Conservation (phyloP, 2,888 invertebrate genomes). For the Cephonodes hylas region DNA sequence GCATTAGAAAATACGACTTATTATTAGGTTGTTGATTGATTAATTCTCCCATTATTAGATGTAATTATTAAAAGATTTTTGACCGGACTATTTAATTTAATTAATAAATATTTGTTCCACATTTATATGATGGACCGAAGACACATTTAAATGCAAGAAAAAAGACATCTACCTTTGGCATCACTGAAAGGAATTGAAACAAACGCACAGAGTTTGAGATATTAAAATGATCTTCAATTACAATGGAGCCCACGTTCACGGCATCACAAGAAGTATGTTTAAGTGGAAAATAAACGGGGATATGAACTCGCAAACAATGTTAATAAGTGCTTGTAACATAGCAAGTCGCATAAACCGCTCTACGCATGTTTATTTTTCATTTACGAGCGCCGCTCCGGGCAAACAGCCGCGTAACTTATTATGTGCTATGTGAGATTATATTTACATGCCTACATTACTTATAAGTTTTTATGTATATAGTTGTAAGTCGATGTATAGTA, state of each 20-base stretch:
- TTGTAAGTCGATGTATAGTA: neutral
- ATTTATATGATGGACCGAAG: too few relatives aligned
- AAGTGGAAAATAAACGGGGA: slow-evolving; percentile 37
- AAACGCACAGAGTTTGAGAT: neutral
- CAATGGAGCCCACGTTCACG: neutral
- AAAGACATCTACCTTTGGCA: too few relatives aligned
- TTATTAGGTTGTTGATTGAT: too few relatives aligned
- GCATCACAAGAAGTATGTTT: slow-evolving; percentile 33
- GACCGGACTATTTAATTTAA: too few relatives aligned
- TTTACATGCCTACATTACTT: slow-evolving; percentile 24
- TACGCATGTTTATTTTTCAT: slow-evolving; percentile 79
- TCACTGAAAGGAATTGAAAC: too few relatives aligned
- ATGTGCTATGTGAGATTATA: slow-evolving; percentile 38
- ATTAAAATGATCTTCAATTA: neutral
- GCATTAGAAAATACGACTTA: too few relatives aligned
- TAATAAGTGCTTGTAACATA: slow-evolving; percentile 67
- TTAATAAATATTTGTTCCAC: too few relatives aligned
- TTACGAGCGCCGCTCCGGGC: slow-evolving; percentile 58
- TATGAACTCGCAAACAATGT: slow-evolving; percentile 55
- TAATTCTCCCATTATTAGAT: too few relatives aligned
- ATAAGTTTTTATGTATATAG: neutral
- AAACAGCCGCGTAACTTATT: slow-evolving; percentile 46
- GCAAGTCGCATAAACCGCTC: slow-evolving; percentile 58
- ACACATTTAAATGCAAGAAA: too few relatives aligned
- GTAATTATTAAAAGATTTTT: too few relatives aligned